These are phyloP conservation scores for Chymomyza amoena DNA, from an alignment of 2,888 invertebrate species.

Conservation along the genomic window DNA sequence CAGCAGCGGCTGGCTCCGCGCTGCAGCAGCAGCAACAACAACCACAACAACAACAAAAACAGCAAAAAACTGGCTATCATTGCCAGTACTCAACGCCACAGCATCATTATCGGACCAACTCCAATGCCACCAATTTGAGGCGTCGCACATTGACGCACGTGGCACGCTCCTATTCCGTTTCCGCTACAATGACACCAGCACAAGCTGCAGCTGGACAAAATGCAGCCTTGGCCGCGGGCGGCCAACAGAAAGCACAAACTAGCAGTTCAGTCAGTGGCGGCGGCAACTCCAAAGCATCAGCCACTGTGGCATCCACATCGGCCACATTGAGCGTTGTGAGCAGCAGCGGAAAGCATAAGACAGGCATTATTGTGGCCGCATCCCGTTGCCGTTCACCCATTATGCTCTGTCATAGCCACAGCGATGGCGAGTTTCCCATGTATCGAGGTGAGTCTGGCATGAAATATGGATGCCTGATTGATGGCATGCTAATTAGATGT, in stretches of 20 bases:
- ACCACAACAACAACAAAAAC: slow-evolving; percentile 13
- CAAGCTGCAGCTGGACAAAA: slow-evolving; percentile 4
- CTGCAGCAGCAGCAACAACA: slow-evolving; percentile 13
- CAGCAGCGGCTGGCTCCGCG: slow-evolving; percentile 23
- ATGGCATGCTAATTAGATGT: neutral
- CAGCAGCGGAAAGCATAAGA: slow-evolving; percentile 49
- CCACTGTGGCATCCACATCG: slow-evolving; percentile 16
- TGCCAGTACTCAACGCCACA: slow-evolving; percentile 69
- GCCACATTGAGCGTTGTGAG: slow-evolving; percentile 49
- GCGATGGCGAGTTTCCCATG: slow-evolving; percentile 91
- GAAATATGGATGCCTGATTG: neutral
- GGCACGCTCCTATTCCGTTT: slow-evolving; percentile 73
- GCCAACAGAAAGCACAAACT: neutral
- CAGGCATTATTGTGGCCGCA: slow-evolving; percentile 74
- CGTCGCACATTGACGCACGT: slow-evolving; percentile 74
- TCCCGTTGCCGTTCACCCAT: slow-evolving; percentile 85
- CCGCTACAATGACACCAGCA: slow-evolving; percentile 54
- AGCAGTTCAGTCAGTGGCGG: slow-evolving; percentile 11
- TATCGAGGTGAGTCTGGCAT: slow-evolving; percentile 83
- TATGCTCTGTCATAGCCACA: slow-evolving; percentile 92
- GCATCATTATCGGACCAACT: slow-evolving; percentile 60
- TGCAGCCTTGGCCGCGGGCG: slow-evolving; percentile 39
- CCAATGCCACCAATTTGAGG: slow-evolving; percentile 66
- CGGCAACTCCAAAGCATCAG: slow-evolving; percentile 26
- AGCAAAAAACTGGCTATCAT: slow-evolving; percentile 34